Evolutionary conservation across 1,140 invertebrate genomes (phyloP), one percentile per base, ranked within the genome.

Genomic region (Bombus haemorrhoidalis): DNA sequence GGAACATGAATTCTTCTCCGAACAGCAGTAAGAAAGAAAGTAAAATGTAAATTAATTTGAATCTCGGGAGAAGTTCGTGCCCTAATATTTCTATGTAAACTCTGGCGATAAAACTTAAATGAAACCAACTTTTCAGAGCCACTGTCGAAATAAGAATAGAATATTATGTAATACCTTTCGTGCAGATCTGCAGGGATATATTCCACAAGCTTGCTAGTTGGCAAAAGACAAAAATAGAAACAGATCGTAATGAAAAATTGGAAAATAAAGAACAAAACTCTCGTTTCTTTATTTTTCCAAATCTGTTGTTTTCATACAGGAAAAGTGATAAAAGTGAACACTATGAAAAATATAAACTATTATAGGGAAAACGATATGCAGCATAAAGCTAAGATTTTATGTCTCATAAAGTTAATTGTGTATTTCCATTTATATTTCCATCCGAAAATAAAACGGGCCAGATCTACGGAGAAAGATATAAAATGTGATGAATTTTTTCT

Each of bases 31-130:
- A 37, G 62, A 83, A 76, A 83, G 59, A 83, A 74, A 64, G 34
- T 43, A 76, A 43, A 83, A 83, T 66, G 64, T 81, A 79, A 86
- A 86, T 74, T 81, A 81, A 64, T 73, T 83, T 68, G 53, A 73
- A 83, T 37, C 85, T 39, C 41, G 28, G 22, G n/a, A 69, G 64
- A 77, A 83, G 74, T 81, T 83, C n/a, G 66, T 59, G n/a, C n/a
- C 59, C 71, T 71, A 71, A 75, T 77, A 86, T 86, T 76, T 83
- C 85, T 82, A 77, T 83, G 68, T 66, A 75, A 83, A 86, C 64
- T 82, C 74, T 57, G 28, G 13, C 53, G 37, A 28, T 76, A 74
- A 81, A 81, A 86, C 57, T 83, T 86, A 86, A 82, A 86, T 43
- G 73, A 81, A 83, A 59, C 66, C 41, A 76, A 75, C 34, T 64